Percentiles rank a stretch among this genome's conserved stretches.
phyloP scores from a whole-genome alignment of 2,888 invertebrate species.

The Eupithecia tripunctaria region DNA sequence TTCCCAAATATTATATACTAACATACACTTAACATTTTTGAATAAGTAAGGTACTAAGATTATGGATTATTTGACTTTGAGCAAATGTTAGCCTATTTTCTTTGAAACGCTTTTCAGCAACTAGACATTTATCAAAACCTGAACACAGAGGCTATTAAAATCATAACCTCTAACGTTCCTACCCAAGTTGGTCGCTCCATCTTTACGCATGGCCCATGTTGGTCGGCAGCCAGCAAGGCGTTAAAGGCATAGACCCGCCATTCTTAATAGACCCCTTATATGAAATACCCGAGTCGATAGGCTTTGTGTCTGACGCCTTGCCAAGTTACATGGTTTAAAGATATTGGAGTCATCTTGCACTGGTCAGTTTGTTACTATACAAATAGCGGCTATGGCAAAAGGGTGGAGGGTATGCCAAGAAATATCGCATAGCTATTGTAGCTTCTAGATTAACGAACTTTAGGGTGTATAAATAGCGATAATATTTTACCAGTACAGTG shows the following conservation, averaged over 20 bases:
- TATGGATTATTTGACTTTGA: too few relatives aligned
- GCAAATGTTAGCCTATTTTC: neutral
- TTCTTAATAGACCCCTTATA: constrained; percentile 57
- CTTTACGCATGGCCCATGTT: constrained; percentile 82
- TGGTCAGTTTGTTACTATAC: constrained; percentile 18
- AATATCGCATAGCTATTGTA: neutral
- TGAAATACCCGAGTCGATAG: constrained; percentile 16
- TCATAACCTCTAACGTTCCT: neutral
- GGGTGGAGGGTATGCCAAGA: neutral
- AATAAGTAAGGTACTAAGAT: too few relatives aligned
- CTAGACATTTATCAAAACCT: neutral
- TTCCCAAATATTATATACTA: too few relatives aligned
- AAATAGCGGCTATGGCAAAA: neutral
- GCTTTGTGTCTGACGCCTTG: constrained; percentile 28
- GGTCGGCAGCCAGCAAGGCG: constrained; percentile 83
- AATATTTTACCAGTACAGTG: too few relatives aligned
- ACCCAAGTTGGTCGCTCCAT: constrained; percentile 51
- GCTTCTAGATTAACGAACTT: neutral
- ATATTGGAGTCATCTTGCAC: constrained; percentile 4
- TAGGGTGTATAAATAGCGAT: neutral
- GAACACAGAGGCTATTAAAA: neutral
- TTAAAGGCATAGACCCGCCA: constrained; percentile 79
- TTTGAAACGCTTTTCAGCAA: neutral
- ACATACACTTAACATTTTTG: too few relatives aligned
- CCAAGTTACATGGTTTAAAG: constrained; percentile 22